phyloP scores from a whole-genome alignment of 1,140 invertebrate genomes.

The Yoshiicerus persimilis region DNA sequence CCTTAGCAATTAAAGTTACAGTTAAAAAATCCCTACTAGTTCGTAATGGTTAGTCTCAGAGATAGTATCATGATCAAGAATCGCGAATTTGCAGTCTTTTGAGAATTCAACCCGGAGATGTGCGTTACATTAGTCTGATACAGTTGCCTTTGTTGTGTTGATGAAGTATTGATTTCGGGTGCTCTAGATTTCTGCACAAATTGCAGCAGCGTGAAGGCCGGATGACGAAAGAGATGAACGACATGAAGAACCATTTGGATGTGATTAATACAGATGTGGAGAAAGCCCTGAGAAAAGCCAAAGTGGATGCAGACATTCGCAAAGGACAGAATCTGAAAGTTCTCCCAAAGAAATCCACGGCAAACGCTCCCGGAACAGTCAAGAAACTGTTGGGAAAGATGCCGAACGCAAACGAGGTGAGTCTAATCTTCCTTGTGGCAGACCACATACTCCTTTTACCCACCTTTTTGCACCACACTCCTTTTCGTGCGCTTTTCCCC shows the following conservation, averaged over 20 bases:
- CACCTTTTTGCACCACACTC: neutral
- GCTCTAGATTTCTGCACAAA: conserved; percentile 32
- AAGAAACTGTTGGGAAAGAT: neutral
- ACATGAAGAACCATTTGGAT: conserved; percentile 34
- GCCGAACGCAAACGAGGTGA: neutral
- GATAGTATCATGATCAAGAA: too few species aligned
- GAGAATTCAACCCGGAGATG: too few species aligned
- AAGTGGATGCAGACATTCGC: neutral
- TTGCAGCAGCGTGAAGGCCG: conserved; percentile 32
- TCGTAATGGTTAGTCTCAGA: too few species aligned
- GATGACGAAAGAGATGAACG: conserved; percentile 27
- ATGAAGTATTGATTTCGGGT: neutral
- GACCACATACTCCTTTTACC: neutral
- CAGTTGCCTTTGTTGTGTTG: neutral
- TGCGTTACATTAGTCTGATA: neutral
- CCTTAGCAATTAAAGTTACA: too few species aligned
- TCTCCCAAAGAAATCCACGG: neutral
- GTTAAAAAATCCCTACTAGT: too few species aligned
- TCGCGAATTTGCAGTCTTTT: too few species aligned
- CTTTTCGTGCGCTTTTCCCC: neutral
- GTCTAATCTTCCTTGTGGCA: neutral
- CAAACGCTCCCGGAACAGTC: neutral
- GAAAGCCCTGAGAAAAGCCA: conserved; percentile 18
- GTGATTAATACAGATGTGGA: conserved; percentile 36
- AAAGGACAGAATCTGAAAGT: neutral